Conservation (phyloP, 2,888 invertebrate genomes). For the Thyatira batis region DNA sequence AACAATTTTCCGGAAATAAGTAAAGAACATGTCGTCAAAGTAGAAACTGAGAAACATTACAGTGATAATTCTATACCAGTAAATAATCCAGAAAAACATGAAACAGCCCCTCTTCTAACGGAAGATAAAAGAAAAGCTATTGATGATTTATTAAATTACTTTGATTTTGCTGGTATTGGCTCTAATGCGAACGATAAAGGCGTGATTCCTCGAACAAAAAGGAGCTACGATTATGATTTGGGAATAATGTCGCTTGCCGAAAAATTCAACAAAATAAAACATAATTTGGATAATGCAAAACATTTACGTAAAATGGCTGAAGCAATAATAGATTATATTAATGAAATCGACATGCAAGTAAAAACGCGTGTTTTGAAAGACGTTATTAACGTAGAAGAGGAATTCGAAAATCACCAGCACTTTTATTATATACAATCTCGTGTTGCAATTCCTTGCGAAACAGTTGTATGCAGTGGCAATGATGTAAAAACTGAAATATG, state of each 20-base stretch:
- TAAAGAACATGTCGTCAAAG: constrained; percentile 33
- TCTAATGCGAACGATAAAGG: constrained; percentile 25
- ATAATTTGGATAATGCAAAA: constrained; percentile 52
- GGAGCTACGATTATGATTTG: constrained; percentile 59
- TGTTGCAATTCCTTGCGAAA: constrained; percentile 54
- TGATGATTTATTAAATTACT: constrained; percentile 69
- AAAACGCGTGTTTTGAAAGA: constrained; percentile 53
- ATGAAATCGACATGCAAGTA: constrained; percentile 54
- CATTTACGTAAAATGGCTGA: constrained; percentile 53
- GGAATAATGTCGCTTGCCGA: constrained; percentile 47
- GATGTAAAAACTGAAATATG: constrained; percentile 73
- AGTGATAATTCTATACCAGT: constrained; percentile 27
- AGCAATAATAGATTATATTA: constrained; percentile 58
- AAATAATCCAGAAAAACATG: constrained; percentile 18
- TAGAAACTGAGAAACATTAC: constrained; percentile 31
- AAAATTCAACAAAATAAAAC: constrained; percentile 53
- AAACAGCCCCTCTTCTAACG: constrained; percentile 33
- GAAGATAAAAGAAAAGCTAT: constrained; percentile 68
- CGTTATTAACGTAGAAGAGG: constrained; percentile 60
- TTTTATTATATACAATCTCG: constrained; percentile 60
- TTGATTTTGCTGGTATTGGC: constrained; percentile 58
- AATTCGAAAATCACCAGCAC: constrained; percentile 49
- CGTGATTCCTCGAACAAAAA: constrained; percentile 41
- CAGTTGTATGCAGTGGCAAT: constrained; percentile 47
- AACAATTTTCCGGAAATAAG: constrained; percentile 14